Base-by-base conservation (phyloP, 2,113 vertebrate genomes). In the Pachypanchax playfairii region DNA sequence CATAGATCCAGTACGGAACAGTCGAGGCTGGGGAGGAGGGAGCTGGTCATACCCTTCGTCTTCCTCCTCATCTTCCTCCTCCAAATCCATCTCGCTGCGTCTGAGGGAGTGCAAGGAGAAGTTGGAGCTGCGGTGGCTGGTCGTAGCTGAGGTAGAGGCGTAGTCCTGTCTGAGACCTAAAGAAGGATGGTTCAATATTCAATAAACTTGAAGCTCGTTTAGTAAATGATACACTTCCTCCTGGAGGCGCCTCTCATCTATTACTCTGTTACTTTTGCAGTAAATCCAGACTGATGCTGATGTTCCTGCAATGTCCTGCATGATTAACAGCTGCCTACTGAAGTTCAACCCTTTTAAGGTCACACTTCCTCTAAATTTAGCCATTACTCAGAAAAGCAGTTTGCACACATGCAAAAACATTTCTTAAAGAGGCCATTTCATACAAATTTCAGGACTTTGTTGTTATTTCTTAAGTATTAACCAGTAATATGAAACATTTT, bases 131-230 rank as follows among this genome's bases (percentile, higher is more conserved):
- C 95, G 92, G 50, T 93, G 93, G 53, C 94, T 93, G 54, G 89
- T 89, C 5, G 94, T 96, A 26, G 93, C 90, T 53, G 97, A 96
- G 72, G 94, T 97, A 46, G 96, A 95, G 79, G 97, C 96, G 47
- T 96, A 98, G 83, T 98, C 97, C 90, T 98, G 96, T 63, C 97
- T 93, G 62, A 98, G 95, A 87, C 96, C 96, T 98, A 43, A 4
- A 70, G 75, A 82, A 83, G 17, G 26, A 62, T 4, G 48, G 46
- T 57, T 53, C 20, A 33, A 20, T 20, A 43, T n/a, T 58, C 67
- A 56, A 12, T 9, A 1, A 68, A 47, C 21, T 29, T 14, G 36
- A 51, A 28, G 14, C 14, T 26, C n/a, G 5, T n/a, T 12, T 2
- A 29, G 21, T 17, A 48, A 47, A 28, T 33, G 20, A 62, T 24